Conservation (phyloP, 2,888 invertebrate species). For the Heliconius ismenius region DNA sequence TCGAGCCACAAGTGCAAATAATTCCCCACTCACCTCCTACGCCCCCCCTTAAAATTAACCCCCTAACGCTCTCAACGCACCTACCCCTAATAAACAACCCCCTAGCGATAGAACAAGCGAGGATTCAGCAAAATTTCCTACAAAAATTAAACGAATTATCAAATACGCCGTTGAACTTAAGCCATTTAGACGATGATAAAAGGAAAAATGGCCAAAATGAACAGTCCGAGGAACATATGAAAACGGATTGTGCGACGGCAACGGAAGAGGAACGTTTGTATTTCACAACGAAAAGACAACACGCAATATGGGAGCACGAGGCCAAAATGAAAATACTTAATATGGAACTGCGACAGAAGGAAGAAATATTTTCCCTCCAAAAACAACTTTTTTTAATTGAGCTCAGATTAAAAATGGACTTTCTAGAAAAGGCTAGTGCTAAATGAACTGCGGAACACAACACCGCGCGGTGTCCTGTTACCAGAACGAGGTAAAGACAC, state of each 20-base stretch:
- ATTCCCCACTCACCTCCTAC: conserved; percentile 72
- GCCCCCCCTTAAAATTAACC: conserved; percentile 53
- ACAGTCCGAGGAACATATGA: conserved; percentile 55
- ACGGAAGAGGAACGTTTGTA: conserved; percentile 73
- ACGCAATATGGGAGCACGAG: conserved; percentile 78
- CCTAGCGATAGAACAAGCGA: conserved; percentile 71
- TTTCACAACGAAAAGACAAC: conserved; percentile 73
- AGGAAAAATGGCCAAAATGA: conserved; percentile 58
- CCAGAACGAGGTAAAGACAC: conserved; percentile 48
- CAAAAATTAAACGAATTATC: conserved; percentile 73
- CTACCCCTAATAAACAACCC: conserved; percentile 63
- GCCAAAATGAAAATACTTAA: conserved; percentile 79
- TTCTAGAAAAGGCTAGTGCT: conserved; percentile 75
- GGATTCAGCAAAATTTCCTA: conserved; percentile 70
- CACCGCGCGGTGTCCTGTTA: background rate
- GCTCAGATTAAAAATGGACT: conserved; percentile 78
- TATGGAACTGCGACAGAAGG: conserved; percentile 76
- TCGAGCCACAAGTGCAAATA: conserved; percentile 75
- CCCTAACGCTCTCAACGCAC: conserved; percentile 51
- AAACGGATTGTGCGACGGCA: conserved; percentile 60
- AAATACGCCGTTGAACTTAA: conserved; percentile 74
- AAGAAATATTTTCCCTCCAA: conserved; percentile 77
- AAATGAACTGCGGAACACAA: conserved; percentile 56
- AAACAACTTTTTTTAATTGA: conserved; percentile 78
- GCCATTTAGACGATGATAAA: conserved; percentile 68